Evolutionary conservation across 2,888 invertebrate species (phyloP), one percentile per base, ranked within the genome.

Genomic region (Spilarctia lutea): DNA sequence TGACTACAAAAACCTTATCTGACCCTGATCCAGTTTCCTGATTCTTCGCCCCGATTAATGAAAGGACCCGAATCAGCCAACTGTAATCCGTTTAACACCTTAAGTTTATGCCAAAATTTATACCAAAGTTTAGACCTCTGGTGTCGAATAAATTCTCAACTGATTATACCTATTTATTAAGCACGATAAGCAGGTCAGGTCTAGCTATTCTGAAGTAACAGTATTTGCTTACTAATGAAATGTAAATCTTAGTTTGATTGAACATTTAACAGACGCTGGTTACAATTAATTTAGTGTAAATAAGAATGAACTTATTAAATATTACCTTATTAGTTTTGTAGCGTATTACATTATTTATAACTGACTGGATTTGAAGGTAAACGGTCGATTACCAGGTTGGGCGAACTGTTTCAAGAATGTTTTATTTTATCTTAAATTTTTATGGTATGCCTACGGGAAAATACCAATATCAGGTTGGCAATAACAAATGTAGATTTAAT

Each of bases 81-180:
- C 88, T 86, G 84, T 91, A 91, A 92, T 91, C 91, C 88, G 86
- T 90, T 92, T 91, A 90, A 88, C 90, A 90, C 91, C 87, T 89
- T 83, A 88, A 90, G 87, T 91, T 88, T 80, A 74, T 76, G 81
- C 78, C 76, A 75, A 80, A 86, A 88, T 88, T 87, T 85, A 88
- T 90, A 85, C 81, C 78, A 76, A 89, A 89, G 84, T 89, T 88
- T 76, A 80, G 84, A 83, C 85, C 81, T 79, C 79, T 77, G 76
- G 76, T 75, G 60, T 42, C 70, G 80, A 87, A 88, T 86, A 84
- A 88, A 86, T 89, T 87, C 84, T 83, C 79, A 85, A 87, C 87
- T 90, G 89, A 91, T 90, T 90, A 88, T 85, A 83, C 82, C 88
- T 86, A 91, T 90, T 90, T 90, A 88, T 88, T 86, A 84, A 80